These are phyloP conservation scores for Drosophila mettleri DNA, from an alignment of 2,888 invertebrate genomes.

Conservation along the genomic window DNA sequence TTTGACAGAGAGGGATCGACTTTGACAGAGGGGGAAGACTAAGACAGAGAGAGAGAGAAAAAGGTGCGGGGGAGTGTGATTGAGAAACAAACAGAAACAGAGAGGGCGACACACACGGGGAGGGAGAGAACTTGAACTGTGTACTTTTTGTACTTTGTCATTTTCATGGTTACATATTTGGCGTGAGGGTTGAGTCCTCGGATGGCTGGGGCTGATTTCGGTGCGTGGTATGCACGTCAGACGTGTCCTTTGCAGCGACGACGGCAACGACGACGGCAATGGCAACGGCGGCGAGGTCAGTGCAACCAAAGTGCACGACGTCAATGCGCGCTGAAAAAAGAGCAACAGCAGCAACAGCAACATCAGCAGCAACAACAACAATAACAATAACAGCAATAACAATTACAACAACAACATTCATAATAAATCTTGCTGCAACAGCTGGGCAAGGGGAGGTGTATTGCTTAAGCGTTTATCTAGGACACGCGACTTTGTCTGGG, in stretches of 20 bases:
- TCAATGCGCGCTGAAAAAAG: not conserved
- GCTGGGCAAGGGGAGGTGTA: not conserved
- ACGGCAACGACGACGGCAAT: not conserved
- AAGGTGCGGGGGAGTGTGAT: too few relatives aligned
- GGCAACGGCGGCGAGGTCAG: slow-evolving; percentile 20
- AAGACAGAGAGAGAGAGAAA: not conserved
- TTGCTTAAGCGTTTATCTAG: slow-evolving; percentile 16
- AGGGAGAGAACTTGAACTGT: not conserved
- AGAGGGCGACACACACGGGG: too few relatives aligned
- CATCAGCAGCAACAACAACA: not conserved
- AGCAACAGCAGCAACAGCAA: not conserved
- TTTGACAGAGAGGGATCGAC: not conserved
- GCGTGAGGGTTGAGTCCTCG: not conserved
- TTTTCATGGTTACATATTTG: slow-evolving; percentile 1
- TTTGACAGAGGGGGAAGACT: too few relatives aligned
- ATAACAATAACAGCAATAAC: not conserved
- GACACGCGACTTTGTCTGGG: slow-evolving; percentile 13
- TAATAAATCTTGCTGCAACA: slow-evolving; percentile 2
- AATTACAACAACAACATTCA: not conserved
- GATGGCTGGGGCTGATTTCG: slow-evolving; percentile 1
- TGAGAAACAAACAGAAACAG: too few relatives aligned
- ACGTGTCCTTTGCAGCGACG: slow-evolving; percentile 60
- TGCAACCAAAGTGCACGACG: slow-evolving; percentile 25
- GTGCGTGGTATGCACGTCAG: slow-evolving; percentile 54
- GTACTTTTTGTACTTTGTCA: not conserved